Evolutionary conservation across 2,113 vertebrate genomes (phyloP).

Genomic region (Xenus cinereus): DNA sequence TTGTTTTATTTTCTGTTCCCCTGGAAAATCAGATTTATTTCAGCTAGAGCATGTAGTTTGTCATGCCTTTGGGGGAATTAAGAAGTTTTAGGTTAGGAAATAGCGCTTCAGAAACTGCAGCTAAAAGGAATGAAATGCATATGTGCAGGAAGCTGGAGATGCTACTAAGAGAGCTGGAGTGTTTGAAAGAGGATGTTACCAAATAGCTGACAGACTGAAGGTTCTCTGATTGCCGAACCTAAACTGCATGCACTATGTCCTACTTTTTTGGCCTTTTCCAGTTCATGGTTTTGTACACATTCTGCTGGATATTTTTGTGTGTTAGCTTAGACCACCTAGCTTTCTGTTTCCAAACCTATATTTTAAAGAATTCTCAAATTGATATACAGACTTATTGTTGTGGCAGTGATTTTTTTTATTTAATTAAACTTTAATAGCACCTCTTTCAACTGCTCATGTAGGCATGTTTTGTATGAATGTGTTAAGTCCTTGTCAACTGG

Average conservation of each 20-base stretch:
- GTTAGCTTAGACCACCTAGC: neutral
- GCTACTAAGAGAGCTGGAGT: neutral
- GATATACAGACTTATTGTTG: neutral
- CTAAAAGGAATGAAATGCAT: neutral
- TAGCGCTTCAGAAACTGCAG: neutral
- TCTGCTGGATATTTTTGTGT: neutral
- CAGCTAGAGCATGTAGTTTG: neutral
- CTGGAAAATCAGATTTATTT: neutral
- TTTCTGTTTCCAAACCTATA: neutral
- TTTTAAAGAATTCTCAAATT: neutral
- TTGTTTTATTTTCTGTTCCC: neutral
- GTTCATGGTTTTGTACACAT: neutral
- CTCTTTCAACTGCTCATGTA: neutral
- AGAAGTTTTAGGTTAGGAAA: neutral
- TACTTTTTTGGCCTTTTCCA: neutral
- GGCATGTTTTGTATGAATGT: neutral
- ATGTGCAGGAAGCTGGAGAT: neutral
- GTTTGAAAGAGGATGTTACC: neutral
- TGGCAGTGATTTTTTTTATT: neutral
- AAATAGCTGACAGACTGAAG: neutral
- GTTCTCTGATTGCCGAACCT: neutral
- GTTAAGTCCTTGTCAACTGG: neutral
- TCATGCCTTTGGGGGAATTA: neutral
- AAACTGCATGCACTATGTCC: neutral
- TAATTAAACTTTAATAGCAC: neutral